These are phyloP conservation scores for Aricia agestis DNA, from an alignment of 1,140 invertebrate species.

Conservation along the genomic window DNA sequence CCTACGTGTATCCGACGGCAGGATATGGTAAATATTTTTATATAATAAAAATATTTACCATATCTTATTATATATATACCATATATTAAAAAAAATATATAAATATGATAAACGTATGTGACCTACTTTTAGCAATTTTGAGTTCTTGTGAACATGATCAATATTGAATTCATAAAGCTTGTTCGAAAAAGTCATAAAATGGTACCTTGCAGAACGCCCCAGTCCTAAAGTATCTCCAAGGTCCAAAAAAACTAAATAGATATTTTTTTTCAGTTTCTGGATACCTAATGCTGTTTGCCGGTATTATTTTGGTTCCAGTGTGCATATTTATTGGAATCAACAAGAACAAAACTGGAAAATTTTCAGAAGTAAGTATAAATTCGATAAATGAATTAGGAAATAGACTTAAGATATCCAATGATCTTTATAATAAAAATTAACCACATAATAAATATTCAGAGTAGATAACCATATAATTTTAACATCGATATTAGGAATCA, in stretches of 20 bases:
- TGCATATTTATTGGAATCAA: constrained; percentile 30
- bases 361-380: constrained; percentile 25
- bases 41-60: too few relatives aligned
- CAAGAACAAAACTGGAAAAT: constrained; percentile 34
- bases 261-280: constrained; percentile 22
- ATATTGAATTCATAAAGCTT: too few relatives aligned
- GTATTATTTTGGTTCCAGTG: constrained; percentile 35
- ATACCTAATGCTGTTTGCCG: constrained; percentile 36
- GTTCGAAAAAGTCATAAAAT: not conserved
- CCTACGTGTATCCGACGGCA: constrained; percentile 42
- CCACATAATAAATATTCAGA: too few relatives aligned
- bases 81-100: too few relatives aligned
- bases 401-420: too few relatives aligned
- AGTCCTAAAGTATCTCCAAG: not conserved
- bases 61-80: too few relatives aligned
- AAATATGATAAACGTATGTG: too few relatives aligned
- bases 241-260: not conserved
- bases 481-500: too few relatives aligned
- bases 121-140: too few relatives aligned
- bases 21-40: constrained; percentile 51
- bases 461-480: too few relatives aligned
- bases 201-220: not conserved
- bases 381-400: too few relatives aligned
- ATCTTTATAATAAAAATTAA: not conserved
- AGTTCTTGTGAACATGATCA: too few relatives aligned